A percentile compares a stretch with the other conserved stretches of the same genome.
These are phyloP conservation scores for Drosophila bocqueti DNA, from an alignment of 1,140 invertebrate genomes.

Conservation along the genomic window DNA sequence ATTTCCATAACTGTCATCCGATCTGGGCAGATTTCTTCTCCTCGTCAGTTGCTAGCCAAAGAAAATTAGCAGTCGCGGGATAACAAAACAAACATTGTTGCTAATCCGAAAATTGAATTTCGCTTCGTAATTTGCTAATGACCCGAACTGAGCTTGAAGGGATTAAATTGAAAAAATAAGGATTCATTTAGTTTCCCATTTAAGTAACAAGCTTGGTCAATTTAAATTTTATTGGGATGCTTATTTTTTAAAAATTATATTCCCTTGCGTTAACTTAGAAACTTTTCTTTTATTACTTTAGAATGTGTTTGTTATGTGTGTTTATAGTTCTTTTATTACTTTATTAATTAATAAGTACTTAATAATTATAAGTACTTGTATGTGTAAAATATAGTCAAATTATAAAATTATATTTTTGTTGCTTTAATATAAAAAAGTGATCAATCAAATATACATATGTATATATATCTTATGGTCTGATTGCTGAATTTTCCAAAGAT, in stretches of 20 bases:
- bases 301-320: background rate
- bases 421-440: background rate
- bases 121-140: conserved; percentile 61
- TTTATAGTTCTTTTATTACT: background rate
- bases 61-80: conserved; percentile 47
- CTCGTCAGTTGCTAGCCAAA: conserved; percentile 14
- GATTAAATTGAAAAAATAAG: background rate
- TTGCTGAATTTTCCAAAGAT: no score
- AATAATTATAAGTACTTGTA: no score
- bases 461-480: no score
- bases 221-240: background rate
- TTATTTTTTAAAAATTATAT: no score
- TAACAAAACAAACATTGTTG: conserved; percentile 44
- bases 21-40: conserved; percentile 41
- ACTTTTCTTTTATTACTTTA: background rate
- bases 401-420: no score
- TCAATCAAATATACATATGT: background rate
- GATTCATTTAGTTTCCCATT: background rate
- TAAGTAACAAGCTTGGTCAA: background rate
- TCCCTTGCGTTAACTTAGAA: background rate
- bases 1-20: conserved; percentile 80
- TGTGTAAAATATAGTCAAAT: background rate
- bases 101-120: conserved; percentile 54
- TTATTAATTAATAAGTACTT: background rate
- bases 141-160: background rate